These are phyloP conservation scores for Gymnogyps californianus DNA, from an alignment of 2,113 vertebrate genomes.

Conservation along the genomic window DNA sequence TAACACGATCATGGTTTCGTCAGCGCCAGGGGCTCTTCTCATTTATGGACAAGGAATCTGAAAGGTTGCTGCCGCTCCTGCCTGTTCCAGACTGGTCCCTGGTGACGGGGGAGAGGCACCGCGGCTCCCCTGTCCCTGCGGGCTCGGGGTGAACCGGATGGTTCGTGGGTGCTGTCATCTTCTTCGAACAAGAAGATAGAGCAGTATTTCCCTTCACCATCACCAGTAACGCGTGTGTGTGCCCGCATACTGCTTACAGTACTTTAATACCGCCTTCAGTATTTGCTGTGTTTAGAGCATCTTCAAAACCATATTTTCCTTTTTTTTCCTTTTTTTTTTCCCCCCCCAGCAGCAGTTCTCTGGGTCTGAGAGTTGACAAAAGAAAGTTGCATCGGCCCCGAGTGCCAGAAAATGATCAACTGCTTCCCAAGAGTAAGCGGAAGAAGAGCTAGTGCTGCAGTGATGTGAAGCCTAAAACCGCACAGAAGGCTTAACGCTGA, in stretches of 20 bases:
- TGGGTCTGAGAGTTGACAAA: not conserved
- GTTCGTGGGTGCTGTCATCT: accelerated
- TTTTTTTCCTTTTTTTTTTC: not conserved
- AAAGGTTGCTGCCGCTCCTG: not conserved
- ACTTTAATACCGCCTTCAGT: accelerated
- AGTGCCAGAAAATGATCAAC: accelerated
- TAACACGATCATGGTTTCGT: accelerated
- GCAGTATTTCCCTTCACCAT: not conserved
- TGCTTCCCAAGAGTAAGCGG: slow-evolving; percentile 43
- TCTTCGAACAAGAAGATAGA: not conserved
- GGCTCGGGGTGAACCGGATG: accelerated
- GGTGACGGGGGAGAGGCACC: not conserved
- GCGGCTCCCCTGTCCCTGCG: accelerated
- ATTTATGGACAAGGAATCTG: not conserved
- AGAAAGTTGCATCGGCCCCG: not conserved
- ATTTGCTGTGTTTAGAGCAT: not conserved
- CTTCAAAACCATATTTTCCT: accelerated
- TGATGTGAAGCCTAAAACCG: accelerated
- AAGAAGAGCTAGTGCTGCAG: slow-evolving; percentile 44
- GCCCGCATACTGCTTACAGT: accelerated
- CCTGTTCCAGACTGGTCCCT: accelerated
- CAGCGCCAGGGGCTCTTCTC: not conserved
- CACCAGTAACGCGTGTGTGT: not conserved
- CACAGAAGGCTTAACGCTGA: not conserved
- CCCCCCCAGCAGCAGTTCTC: not conserved